Percentiles rank a stretch among this genome's conserved stretches.
phyloP scores from a whole-genome alignment of 2,113 vertebrate species.

The Casuarius casuarius region DNA sequence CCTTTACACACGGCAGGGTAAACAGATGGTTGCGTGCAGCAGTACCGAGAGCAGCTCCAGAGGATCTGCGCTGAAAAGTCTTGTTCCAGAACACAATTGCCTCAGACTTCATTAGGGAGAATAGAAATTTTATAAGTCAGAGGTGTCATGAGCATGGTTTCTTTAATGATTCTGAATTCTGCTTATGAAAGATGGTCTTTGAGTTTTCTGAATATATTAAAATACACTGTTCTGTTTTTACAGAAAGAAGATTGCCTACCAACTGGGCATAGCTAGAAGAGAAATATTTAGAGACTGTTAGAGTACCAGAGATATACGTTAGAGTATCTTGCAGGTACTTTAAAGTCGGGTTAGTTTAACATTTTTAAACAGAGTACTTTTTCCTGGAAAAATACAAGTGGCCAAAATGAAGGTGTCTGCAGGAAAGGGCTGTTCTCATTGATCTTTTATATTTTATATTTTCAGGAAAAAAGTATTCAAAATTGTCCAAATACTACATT shows the following conservation, averaged over 20 bases:
- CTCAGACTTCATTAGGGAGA: accelerated
- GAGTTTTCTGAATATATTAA: not conserved
- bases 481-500: no score
- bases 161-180: not conserved
- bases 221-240: accelerated
- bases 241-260: not conserved
- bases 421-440: not conserved
- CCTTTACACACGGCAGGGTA: not conserved
- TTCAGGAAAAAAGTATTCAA: not conserved
- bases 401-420: no score
- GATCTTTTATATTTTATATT: not conserved
- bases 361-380: no score
- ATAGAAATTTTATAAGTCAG: accelerated
- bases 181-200: not conserved
- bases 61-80: not conserved
- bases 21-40: not conserved
- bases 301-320: not conserved
- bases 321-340: not conserved
- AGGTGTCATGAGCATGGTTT: accelerated
- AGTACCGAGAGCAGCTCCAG: not conserved
- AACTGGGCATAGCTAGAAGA: not conserved
- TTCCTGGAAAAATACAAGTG: no score
- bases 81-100: not conserved
- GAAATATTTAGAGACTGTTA: not conserved
- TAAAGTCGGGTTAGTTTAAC: no score